Conservation (phyloP, 2,113 vertebrate species). For the Euleptes europaea region DNA sequence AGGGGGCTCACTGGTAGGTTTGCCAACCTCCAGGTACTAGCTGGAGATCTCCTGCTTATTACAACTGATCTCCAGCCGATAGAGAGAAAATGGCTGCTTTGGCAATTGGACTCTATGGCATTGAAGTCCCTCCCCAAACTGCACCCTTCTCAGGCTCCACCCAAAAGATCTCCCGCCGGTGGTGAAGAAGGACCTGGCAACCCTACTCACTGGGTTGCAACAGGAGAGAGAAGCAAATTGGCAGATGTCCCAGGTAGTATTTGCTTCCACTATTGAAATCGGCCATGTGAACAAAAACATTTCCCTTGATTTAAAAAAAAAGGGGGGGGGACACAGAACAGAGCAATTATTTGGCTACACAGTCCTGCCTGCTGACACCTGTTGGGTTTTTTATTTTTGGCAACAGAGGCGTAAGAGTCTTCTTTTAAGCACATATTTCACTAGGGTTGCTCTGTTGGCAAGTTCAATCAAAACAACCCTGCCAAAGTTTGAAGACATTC, state of each 20-base stretch:
- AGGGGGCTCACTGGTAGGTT: no score
- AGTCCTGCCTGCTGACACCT: constrained; percentile 55
- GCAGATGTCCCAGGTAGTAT: background rate
- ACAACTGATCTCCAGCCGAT: no score
- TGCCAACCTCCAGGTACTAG: no score
- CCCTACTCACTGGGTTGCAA: no score
- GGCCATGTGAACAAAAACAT: constrained; percentile 1
- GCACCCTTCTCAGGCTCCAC: no score
- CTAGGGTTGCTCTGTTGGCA: constrained; percentile 43
- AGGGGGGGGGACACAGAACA: constrained; percentile 52
- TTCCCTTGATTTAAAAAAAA: background rate
- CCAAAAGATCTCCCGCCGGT: no score
- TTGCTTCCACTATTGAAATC: background rate
- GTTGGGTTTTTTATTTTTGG: constrained; percentile 66
- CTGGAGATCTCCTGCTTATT: no score
- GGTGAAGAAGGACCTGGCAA: no score
- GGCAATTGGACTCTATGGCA: no score
- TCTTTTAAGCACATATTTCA: constrained; percentile 54
- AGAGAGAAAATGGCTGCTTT: no score
- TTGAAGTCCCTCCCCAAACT: no score
- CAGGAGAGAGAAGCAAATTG: no score
- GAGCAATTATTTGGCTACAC: constrained; percentile 34
- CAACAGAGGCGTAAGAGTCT: constrained; percentile 18
- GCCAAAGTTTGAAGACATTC: background rate
- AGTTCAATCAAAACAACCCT: constrained; percentile 48